Evolutionary conservation across 2,113 vertebrate species (phyloP).

Genomic region (Aegotheles bennettii): DNA sequence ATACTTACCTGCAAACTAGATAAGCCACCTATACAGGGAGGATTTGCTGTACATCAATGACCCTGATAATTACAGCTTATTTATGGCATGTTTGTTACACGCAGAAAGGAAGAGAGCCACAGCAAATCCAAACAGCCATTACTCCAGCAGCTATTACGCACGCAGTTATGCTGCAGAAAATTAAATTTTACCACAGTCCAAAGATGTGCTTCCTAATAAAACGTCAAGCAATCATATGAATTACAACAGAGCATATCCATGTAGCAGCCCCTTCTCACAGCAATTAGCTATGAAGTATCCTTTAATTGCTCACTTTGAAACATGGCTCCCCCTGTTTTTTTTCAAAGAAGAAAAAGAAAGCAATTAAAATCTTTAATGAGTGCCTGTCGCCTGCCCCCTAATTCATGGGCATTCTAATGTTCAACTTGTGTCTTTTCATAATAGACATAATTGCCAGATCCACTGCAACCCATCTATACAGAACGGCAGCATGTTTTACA

Average conservation of each 20-base stretch:
- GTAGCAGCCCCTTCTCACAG: background rate
- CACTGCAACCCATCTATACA: constrained; percentile 30
- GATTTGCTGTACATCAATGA: background rate
- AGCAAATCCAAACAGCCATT: constrained; percentile 25
- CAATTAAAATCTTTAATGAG: constrained; percentile 57
- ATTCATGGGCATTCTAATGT: constrained; percentile 4
- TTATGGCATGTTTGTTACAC: background rate
- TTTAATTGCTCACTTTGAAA: constrained; percentile 46
- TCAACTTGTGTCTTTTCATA: constrained; percentile 31
- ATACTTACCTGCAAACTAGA: background rate
- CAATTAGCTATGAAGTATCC: constrained; percentile 44
- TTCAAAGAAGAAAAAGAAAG: constrained; percentile 29
- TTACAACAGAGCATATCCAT: background rate
- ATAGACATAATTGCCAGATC: constrained; percentile 48
- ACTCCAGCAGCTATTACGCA: background rate
- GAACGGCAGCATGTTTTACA: constrained; percentile 30
- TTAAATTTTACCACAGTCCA: constrained; percentile 14
- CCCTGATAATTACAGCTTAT: background rate
- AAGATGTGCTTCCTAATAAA: constrained; percentile 42
- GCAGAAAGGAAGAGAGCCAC: background rate
- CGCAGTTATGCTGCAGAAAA: background rate
- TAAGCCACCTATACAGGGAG: background rate
- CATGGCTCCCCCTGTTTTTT: background rate
- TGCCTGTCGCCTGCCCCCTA: constrained; percentile 7
- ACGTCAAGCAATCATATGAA: background rate